phyloP scores from a whole-genome alignment of 2,113 vertebrate genomes.

The Poicephalus gulielmi region DNA sequence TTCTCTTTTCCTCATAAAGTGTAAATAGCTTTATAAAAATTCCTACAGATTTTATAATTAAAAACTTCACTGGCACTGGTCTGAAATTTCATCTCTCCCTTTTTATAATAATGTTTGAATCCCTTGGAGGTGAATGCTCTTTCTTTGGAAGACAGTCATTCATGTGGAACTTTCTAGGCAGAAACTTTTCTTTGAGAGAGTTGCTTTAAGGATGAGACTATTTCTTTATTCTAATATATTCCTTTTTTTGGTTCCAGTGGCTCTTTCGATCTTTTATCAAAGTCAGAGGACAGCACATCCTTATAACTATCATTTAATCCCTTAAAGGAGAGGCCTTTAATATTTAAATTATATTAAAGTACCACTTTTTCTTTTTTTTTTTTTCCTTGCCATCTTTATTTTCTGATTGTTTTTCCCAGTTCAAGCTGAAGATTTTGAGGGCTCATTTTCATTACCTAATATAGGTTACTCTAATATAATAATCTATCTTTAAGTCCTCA shows the following conservation, averaged over 20 bases:
- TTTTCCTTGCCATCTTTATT: not conserved
- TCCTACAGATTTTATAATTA: not conserved
- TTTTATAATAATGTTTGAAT: not conserved
- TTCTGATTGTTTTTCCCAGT: not conserved
- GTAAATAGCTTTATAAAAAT: not conserved
- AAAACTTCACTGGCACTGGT: not conserved
- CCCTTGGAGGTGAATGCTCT: not conserved
- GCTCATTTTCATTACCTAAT: not conserved
- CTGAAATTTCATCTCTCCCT: not conserved
- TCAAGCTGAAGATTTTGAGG: not conserved
- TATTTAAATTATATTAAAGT: conserved; percentile 41
- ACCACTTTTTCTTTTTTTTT: not conserved
- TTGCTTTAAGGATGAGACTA: conserved; percentile 32
- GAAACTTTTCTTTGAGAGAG: not conserved
- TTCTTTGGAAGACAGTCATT: not conserved
- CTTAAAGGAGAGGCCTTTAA: not conserved
- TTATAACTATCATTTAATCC: conserved; percentile 42
- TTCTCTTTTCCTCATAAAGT: not conserved
- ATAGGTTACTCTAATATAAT: not conserved
- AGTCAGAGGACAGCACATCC: conserved; percentile 6
- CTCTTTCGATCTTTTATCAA: not conserved
- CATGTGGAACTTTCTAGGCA: conserved; percentile 17
- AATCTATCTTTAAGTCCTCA: not conserved
- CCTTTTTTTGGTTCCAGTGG: not conserved
- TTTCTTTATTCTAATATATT: conserved; percentile 41